These are phyloP conservation scores for Bostrychus sinensis DNA, from an alignment of 2,113 vertebrate species.

Conservation along the genomic window DNA sequence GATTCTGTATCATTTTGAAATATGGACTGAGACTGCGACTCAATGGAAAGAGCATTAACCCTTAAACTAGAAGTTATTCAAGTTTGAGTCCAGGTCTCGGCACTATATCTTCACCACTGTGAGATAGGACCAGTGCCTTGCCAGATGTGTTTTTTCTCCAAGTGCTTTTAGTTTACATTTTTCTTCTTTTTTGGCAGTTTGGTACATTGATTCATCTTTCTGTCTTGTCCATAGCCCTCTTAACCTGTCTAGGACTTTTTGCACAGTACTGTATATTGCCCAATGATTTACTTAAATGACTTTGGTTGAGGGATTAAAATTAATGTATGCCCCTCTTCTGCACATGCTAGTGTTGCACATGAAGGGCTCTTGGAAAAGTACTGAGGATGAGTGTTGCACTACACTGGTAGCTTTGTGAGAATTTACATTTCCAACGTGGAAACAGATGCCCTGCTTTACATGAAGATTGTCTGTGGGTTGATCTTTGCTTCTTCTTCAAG, in stretches of 20 bases:
- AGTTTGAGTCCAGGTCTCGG: no score
- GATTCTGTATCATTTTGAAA: no score
- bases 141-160: no score
- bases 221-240: neutral
- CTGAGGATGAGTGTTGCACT: neutral
- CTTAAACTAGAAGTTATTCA: no score
- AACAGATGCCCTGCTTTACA: conserved; percentile 21
- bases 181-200: neutral
- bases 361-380: neutral
- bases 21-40: no score
- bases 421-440: conserved; percentile 9
- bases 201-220: neutral
- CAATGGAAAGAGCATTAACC: no score
- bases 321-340: no score
- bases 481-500: conserved; percentile 10
- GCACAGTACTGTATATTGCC: neutral
- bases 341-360: neutral
- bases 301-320: no score
- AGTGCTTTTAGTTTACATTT: neutral
- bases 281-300: no score
- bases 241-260: no score
- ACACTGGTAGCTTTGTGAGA: conserved; percentile 5
- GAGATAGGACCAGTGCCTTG: no score
- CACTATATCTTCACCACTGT: no score
- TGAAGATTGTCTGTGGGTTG: conserved; percentile 13